Conservation (phyloP, 2,113 vertebrate species). For the Lepus europaeus region DNA sequence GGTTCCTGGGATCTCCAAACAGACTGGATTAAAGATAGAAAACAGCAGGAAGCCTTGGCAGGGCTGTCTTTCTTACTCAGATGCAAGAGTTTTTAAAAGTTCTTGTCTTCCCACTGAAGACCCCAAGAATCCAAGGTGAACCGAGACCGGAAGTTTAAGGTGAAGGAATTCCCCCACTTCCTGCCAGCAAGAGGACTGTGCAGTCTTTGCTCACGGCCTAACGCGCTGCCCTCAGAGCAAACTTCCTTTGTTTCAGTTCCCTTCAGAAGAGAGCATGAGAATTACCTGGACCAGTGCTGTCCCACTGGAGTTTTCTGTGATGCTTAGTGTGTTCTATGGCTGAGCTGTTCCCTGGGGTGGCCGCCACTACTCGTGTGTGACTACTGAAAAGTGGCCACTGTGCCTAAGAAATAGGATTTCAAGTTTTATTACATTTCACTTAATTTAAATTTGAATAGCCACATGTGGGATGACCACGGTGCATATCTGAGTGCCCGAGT, state of each 20-base stretch:
- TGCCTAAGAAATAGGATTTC: neutral
- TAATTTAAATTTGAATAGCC: slow-evolving; percentile 20
- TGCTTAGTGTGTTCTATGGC: neutral
- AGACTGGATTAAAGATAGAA: neutral
- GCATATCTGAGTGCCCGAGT: too few relatives aligned
- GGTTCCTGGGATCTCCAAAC: neutral
- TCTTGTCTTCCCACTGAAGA: slow-evolving; percentile 9
- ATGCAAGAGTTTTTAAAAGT: neutral
- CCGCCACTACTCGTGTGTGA: neutral
- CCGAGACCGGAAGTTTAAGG: neutral
- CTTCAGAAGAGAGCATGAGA: neutral
- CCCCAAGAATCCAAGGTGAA: neutral
- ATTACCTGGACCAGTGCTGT: neutral
- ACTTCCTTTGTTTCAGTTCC: slow-evolving; percentile 39
- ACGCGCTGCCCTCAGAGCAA: neutral
- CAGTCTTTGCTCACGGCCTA: neutral
- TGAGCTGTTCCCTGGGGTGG: neutral
- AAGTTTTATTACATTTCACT: neutral
- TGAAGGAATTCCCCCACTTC: neutral
- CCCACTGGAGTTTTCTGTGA: neutral
- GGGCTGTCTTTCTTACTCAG: neutral
- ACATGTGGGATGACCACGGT: too few relatives aligned
- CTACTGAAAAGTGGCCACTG: neutral
- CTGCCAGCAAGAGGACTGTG: neutral
- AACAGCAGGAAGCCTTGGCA: slow-evolving; percentile 11